Percentiles rank a stretch among this genome's conserved stretches.
Conservation (phyloP, 2,113 vertebrate genomes). For the Grammomys surdaster region DNA sequence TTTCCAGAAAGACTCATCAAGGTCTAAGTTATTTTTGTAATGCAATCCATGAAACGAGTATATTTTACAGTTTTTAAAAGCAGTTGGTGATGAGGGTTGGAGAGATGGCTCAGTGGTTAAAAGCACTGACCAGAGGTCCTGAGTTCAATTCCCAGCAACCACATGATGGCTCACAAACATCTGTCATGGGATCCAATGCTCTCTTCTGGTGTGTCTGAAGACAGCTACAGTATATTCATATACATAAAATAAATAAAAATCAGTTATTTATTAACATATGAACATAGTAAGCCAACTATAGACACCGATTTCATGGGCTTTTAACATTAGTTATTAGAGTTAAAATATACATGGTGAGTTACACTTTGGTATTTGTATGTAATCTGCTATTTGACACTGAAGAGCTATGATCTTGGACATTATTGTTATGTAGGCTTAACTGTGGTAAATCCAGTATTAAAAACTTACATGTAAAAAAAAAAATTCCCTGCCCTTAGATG, state of each 20-base stretch:
- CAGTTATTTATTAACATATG: too few species aligned
- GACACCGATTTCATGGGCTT: rapidly evolving
- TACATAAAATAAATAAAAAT: background rate
- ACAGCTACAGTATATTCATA: too few species aligned
- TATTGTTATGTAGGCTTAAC: background rate
- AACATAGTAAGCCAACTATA: background rate
- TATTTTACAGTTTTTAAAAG: constrained; percentile 34
- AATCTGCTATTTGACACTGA: background rate
- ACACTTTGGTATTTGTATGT: background rate
- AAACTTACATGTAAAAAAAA: background rate
- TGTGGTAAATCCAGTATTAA: background rate
- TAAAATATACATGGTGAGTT: background rate
- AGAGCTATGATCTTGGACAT: background rate
- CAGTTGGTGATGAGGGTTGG: background rate
- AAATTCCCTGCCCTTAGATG: background rate
- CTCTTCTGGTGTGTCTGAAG: too few species aligned
- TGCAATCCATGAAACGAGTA: constrained; percentile 43
- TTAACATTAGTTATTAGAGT: constrained; percentile 23
- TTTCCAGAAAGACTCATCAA: constrained; percentile 88
- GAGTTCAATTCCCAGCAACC: too few species aligned
- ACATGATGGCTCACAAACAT: too few species aligned
- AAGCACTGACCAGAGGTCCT: too few species aligned
- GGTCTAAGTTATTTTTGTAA: constrained; percentile 84
- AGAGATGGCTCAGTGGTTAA: too few species aligned
- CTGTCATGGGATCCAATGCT: too few species aligned